A percentile compares a stretch with the other conserved stretches of the same genome.
phyloP scores from a whole-genome alignment of 2,113 vertebrate species.

The Dicentrarchus labrax region DNA sequence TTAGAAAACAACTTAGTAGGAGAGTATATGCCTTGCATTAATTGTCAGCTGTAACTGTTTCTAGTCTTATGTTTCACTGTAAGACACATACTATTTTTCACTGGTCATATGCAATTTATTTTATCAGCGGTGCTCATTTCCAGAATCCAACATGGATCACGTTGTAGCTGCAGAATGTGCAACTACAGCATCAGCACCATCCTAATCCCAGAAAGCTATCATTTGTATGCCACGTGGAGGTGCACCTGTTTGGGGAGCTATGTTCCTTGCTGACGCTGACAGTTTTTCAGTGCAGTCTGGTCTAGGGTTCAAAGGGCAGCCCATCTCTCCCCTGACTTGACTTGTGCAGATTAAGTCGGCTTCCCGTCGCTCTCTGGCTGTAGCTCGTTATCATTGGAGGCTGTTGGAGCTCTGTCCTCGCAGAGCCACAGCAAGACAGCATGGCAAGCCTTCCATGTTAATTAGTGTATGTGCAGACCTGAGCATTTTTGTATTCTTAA shows the following conservation, averaged over 20 bases:
- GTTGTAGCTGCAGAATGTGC: slow-evolving; percentile 43
- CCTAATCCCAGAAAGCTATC: slow-evolving; percentile 68
- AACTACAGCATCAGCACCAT: slow-evolving; percentile 61
- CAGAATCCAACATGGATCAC: slow-evolving; percentile 40
- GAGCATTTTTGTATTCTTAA: slow-evolving; percentile 41
- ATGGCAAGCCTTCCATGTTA: slow-evolving; percentile 46
- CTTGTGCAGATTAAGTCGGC: slow-evolving; percentile 75
- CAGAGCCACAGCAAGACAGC: slow-evolving; percentile 51
- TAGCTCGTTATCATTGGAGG: slow-evolving; percentile 67
- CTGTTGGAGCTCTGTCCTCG: slow-evolving; percentile 50
- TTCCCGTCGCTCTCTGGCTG: slow-evolving; percentile 55
- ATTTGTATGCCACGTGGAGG: slow-evolving; percentile 72
- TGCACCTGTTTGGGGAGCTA: slow-evolving; percentile 70
- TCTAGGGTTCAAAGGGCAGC: slow-evolving; percentile 68
- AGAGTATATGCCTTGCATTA: not conserved
- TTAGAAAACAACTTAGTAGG: not conserved
- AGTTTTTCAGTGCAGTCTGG: slow-evolving; percentile 60
- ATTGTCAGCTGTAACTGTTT: not conserved
- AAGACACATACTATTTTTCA: slow-evolving; percentile 3
- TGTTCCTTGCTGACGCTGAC: slow-evolving; percentile 66
- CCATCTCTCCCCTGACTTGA: slow-evolving; percentile 71
- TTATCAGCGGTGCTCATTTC: slow-evolving; percentile 56
- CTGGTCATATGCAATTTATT: slow-evolving; percentile 4
- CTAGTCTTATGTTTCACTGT: not conserved
- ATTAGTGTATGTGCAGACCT: slow-evolving; percentile 53